Evolutionary conservation across 2,113 vertebrate species (phyloP).

Genomic region (Paradoxurus hermaphroditus): DNA sequence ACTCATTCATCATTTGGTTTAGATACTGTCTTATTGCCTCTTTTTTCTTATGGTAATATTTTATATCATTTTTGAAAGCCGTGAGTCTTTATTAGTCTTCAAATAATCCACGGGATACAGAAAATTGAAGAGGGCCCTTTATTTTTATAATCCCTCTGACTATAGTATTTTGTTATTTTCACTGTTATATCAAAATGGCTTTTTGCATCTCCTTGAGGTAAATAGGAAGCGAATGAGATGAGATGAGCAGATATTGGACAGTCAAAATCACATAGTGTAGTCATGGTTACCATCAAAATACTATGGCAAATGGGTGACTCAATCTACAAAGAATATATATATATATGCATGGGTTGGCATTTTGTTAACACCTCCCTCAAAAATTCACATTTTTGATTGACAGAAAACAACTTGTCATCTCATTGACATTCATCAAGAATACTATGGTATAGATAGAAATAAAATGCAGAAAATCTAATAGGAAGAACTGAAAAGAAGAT

Average conservation of each 20-base stretch:
- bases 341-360: not conserved
- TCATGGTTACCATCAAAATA: slow-evolving; percentile 50
- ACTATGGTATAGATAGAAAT: slow-evolving; percentile 18
- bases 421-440: slow-evolving; percentile 27
- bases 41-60: slow-evolving; percentile 52
- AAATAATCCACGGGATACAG: not conserved
- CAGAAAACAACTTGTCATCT: not conserved
- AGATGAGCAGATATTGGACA: slow-evolving; percentile 49
- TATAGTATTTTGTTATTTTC: slow-evolving; percentile 61
- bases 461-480: slow-evolving; percentile 10
- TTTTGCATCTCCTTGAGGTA: slow-evolving; percentile 52
- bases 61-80: slow-evolving; percentile 31
- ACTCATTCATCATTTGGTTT: not conserved
- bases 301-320: not conserved
- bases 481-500: not conserved
- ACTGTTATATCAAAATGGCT: slow-evolving; percentile 42
- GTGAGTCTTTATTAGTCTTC: slow-evolving; percentile 1
- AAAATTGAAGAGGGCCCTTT: not conserved
- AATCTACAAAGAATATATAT: not conserved
- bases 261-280: not conserved
- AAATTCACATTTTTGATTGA: not conserved
- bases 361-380: slow-evolving; percentile 40
- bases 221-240: not conserved
- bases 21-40: not conserved
- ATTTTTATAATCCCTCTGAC: slow-evolving; percentile 57